Evolutionary conservation across 2,113 vertebrate species (phyloP).

Genomic region (Oryzias melastigma): DNA sequence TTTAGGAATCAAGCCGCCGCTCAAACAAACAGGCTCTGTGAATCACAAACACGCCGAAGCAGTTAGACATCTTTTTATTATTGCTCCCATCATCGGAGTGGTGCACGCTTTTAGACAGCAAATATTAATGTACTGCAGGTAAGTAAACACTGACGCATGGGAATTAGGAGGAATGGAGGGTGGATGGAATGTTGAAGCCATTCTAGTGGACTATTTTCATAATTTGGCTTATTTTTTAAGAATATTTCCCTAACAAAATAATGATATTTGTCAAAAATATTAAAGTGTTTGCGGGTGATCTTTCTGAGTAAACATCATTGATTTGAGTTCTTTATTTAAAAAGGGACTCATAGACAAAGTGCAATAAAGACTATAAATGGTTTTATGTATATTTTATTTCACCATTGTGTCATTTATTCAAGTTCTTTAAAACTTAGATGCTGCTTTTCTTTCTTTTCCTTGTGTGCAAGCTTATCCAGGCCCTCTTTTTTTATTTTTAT

Average conservation of each 20-base stretch:
- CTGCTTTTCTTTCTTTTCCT: constrained; percentile 33
- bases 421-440: constrained; percentile 48
- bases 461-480: constrained; percentile 65
- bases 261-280: too few species aligned
- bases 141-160: constrained; percentile 43
- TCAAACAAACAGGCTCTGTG: constrained; percentile 55
- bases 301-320: constrained; percentile 14
- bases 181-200: constrained; percentile 38
- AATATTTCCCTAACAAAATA: too few species aligned
- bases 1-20: constrained; percentile 78
- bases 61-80: constrained; percentile 53
- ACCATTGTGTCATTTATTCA: constrained; percentile 37
- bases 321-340: constrained; percentile 24
- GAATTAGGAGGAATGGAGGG: constrained; percentile 52
- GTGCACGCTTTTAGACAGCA: constrained; percentile 64
- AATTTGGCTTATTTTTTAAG: too few species aligned
- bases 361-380: constrained; percentile 35
- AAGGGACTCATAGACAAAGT: constrained; percentile 14
- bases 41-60: constrained; percentile 33
- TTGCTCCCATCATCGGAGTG: constrained; percentile 65
- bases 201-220: neutral
- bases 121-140: constrained; percentile 56
- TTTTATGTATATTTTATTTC: constrained; percentile 45
- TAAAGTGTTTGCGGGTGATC: constrained; percentile 9
- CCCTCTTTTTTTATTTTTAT: constrained; percentile 73